Percentiles rank a stretch among this genome's conserved stretches.
Conservation (phyloP, 2,888 invertebrate species). For the Clostera curtula region DNA sequence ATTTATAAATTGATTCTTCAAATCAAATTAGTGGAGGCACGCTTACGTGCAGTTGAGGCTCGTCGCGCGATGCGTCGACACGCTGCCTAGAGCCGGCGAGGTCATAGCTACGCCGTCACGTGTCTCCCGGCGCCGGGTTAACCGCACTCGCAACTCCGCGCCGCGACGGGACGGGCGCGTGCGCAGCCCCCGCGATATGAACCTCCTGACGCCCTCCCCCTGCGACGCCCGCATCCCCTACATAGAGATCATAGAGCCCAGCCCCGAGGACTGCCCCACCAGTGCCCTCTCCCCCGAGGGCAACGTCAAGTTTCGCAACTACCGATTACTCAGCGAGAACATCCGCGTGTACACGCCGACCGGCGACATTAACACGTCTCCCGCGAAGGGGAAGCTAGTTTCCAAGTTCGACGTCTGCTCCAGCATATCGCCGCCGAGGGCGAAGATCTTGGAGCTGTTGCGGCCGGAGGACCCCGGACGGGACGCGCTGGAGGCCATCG, state of each 20-base stretch:
- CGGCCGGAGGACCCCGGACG: slow-evolving; percentile 55
- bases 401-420: slow-evolving; percentile 50
- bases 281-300: slow-evolving; percentile 47
- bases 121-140: slow-evolving; percentile 1
- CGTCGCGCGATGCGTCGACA: background rate
- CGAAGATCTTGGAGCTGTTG: slow-evolving; percentile 55
- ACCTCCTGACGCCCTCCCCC: slow-evolving; percentile 32
- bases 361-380: slow-evolving; percentile 51
- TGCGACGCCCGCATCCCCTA: slow-evolving; percentile 35
- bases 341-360: slow-evolving; percentile 55
- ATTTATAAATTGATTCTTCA: background rate
- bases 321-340: slow-evolving; percentile 49
- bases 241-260: slow-evolving; percentile 51
- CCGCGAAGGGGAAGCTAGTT: slow-evolving; percentile 50
- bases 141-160: slow-evolving; percentile 6
- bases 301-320: slow-evolving; percentile 53
- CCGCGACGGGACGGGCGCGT: slow-evolving; percentile 12
- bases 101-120: background rate
- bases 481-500: slow-evolving; percentile 59
- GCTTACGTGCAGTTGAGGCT: background rate
- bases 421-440: slow-evolving; percentile 49
- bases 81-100: background rate
- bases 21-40: background rate
- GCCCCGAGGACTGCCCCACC: slow-evolving; percentile 38
- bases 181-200: slow-evolving; percentile 26